A percentile compares a stretch with the other conserved stretches of the same genome.
phyloP scores from a whole-genome alignment of 2,797 vertebrate genomes.

The Epinephelus coioides region DNA sequence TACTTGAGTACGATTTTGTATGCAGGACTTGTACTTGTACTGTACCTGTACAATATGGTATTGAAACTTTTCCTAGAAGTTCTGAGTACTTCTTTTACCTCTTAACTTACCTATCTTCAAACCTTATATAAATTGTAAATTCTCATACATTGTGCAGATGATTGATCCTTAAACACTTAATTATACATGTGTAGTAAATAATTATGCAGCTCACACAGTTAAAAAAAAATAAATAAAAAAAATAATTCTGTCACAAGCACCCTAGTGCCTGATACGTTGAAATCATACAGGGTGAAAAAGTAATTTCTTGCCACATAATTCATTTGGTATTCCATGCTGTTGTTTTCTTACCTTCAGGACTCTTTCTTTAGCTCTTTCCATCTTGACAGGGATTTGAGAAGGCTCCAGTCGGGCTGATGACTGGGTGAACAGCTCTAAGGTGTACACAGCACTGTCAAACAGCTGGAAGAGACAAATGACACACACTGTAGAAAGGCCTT shows the following conservation, averaged over 20 bases:
- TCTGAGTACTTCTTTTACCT: too few relatives aligned
- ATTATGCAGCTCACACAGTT: neutral
- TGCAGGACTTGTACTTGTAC: too few relatives aligned
- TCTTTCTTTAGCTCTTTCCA: slow-evolving; percentile 79
- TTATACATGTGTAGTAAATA: neutral
- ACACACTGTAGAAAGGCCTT: neutral
- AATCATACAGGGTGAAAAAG: neutral
- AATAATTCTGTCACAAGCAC: neutral
- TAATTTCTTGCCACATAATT: neutral
- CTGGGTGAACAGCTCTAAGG: slow-evolving; percentile 68
- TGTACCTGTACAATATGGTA: too few relatives aligned
- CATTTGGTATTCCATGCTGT: neutral
- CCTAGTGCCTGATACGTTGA: too few relatives aligned
- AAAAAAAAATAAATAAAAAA: neutral
- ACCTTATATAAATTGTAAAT: too few relatives aligned
- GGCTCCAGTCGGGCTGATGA: slow-evolving; percentile 62
- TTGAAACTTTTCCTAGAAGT: too few relatives aligned
- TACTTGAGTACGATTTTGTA: too few relatives aligned
- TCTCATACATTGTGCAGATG: neutral
- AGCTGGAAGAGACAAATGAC: slow-evolving; percentile 58
- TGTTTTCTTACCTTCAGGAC: slow-evolving; percentile 71
- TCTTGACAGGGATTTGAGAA: slow-evolving; percentile 64
- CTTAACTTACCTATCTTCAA: too few relatives aligned
- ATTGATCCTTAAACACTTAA: neutral
- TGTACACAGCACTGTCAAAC: slow-evolving; percentile 72